phyloP scores from a whole-genome alignment of 2,888 invertebrate genomes.

The Sylvicola fuscatus region DNA sequence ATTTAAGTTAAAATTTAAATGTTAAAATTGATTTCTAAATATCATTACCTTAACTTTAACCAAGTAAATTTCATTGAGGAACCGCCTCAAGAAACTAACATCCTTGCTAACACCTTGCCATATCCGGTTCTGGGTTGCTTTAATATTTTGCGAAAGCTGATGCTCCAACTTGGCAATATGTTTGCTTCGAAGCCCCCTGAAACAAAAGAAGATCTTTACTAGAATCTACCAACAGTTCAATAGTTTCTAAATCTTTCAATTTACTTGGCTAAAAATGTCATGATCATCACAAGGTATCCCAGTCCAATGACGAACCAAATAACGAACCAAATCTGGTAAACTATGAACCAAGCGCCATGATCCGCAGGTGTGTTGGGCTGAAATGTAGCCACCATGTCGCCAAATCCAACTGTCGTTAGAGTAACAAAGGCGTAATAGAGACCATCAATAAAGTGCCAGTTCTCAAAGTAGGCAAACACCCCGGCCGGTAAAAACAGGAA shows the following conservation, averaged over 20 bases:
- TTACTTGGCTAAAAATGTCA: slow-evolving; percentile 14
- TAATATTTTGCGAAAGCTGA: slow-evolving; percentile 53
- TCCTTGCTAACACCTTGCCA: slow-evolving; percentile 57
- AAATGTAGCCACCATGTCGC: slow-evolving; percentile 66
- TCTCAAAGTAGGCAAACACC: slow-evolving; percentile 65
- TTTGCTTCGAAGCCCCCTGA: slow-evolving; percentile 37
- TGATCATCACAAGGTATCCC: slow-evolving; percentile 56
- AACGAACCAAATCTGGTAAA: slow-evolving; percentile 54
- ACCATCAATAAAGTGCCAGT: slow-evolving; percentile 66
- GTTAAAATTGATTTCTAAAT: not conserved
- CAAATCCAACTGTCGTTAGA: slow-evolving; percentile 76
- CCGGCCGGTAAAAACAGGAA: slow-evolving; percentile 74
- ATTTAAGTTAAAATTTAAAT: slow-evolving; percentile 2
- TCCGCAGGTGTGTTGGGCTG: slow-evolving; percentile 11
- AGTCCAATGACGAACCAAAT: slow-evolving; percentile 70
- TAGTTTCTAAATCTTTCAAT: slow-evolving; percentile 10
- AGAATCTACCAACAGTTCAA: not conserved
- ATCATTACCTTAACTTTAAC: slow-evolving; percentile 52
- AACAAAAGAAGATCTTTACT: slow-evolving; percentile 7
- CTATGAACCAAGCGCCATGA: slow-evolving; percentile 19
- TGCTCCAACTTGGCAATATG: slow-evolving; percentile 52
- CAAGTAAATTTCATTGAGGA: slow-evolving; percentile 63
- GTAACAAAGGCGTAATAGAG: slow-evolving; percentile 79
- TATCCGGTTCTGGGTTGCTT: slow-evolving; percentile 57
- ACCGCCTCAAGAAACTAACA: slow-evolving; percentile 46